A percentile compares a stretch with the other conserved stretches of the same genome.
These are phyloP conservation scores for Cryptoleucopteryx plumbea DNA, from an alignment of 2,113 vertebrate species.

Conservation along the genomic window DNA sequence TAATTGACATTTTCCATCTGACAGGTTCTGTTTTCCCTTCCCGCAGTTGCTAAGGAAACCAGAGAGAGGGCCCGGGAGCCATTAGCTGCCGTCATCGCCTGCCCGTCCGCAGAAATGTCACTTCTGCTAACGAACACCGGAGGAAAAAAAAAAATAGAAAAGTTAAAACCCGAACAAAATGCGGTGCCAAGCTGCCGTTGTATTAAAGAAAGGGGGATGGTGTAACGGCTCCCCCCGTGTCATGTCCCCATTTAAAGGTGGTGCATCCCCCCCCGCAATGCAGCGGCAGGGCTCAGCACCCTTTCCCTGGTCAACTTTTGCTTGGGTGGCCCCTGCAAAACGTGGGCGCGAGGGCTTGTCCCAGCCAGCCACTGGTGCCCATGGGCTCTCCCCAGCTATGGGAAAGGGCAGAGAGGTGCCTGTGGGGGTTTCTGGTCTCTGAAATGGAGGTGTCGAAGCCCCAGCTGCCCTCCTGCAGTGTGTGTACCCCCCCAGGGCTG, in stretches of 20 bases:
- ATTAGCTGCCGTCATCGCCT: slow-evolving; percentile 66
- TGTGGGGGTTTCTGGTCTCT: accelerated
- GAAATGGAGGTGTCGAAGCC: accelerated
- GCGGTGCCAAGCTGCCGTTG: neutral
- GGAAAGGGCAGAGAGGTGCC: neutral
- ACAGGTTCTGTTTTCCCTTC: slow-evolving; percentile 79
- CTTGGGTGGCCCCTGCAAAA: neutral
- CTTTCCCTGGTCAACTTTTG: neutral
- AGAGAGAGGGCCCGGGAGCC: slow-evolving; percentile 68
- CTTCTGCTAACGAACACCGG: slow-evolving; percentile 58
- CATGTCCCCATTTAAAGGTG: accelerated
- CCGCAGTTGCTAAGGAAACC: slow-evolving; percentile 84
- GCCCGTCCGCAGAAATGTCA: slow-evolving; percentile 69
- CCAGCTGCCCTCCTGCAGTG: neutral
- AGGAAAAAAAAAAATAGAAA: neutral
- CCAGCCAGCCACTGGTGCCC: accelerated
- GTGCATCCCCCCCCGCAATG: accelerated
- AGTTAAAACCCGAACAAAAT: neutral
- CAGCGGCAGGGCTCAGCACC: neutral
- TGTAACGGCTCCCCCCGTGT: accelerated
- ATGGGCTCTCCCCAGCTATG: accelerated
- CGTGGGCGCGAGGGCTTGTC: accelerated
- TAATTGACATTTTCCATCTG: slow-evolving; percentile 92
- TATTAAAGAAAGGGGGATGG: neutral
- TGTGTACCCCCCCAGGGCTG: neutral